These are phyloP conservation scores for Trichogramma pretiosum DNA, from an alignment of 1,140 invertebrate genomes.

Conservation along the genomic window DNA sequence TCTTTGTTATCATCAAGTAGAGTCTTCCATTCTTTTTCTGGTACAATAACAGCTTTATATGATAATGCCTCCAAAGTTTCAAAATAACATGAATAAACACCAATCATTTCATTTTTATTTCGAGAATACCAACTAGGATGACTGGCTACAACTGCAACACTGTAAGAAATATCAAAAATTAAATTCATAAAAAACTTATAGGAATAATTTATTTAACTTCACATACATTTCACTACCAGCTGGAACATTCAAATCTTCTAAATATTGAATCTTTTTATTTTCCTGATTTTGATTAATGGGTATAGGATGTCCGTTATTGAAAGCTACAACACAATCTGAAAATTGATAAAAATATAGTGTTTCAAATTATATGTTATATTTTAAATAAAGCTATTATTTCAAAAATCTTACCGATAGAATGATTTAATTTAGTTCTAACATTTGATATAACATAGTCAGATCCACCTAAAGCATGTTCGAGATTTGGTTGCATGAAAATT, in stretches of 20 bases:
- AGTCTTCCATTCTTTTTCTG: neutral
- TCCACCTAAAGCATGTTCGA: neutral
- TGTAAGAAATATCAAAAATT: neutral
- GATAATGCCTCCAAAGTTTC: conserved; percentile 3
- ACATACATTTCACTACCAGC: neutral
- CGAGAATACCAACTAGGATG: neutral
- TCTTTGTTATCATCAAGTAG: no score
- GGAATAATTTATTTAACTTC: neutral
- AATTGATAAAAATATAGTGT: neutral
- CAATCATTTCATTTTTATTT: neutral
- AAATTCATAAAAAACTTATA: neutral
- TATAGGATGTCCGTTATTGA: neutral
- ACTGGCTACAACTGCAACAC: neutral
- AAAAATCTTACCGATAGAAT: neutral
- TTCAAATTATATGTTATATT: neutral
- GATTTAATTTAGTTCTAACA: neutral
- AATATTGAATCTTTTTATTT: neutral
- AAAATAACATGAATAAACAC: neutral
- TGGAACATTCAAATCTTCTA: neutral
- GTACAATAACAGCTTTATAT: neutral
- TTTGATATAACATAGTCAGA: neutral
- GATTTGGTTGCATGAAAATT: neutral
- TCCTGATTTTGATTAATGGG: neutral
- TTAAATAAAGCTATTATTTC: neutral
- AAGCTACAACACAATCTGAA: neutral